A percentile compares a stretch with the other conserved stretches of the same genome.
These are phyloP conservation scores for Naso thynnoides DNA, from an alignment of 2,797 vertebrate species.

Conservation along the genomic window DNA sequence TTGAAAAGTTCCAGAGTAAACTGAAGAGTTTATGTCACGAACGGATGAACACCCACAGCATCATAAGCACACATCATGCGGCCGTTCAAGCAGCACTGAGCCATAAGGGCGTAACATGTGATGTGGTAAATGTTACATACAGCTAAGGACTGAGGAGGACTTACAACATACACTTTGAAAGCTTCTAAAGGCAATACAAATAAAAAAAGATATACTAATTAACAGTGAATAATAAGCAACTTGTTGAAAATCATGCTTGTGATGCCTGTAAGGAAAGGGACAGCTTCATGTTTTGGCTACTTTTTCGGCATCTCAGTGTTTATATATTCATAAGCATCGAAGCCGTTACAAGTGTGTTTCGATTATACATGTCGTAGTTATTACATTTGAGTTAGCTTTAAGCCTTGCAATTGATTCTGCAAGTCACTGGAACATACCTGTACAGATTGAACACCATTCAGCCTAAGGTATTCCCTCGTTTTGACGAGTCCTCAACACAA, in stretches of 20 bases:
- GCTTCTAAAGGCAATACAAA: slow-evolving; percentile 21
- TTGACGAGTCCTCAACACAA: too few relatives aligned
- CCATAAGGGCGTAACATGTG: neutral
- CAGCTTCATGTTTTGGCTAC: neutral
- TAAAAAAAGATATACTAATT: slow-evolving; percentile 18
- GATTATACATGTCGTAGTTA: neutral
- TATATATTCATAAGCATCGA: slow-evolving; percentile 15
- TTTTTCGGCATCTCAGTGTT: slow-evolving; percentile 14
- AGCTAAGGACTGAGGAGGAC: neutral
- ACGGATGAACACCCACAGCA: slow-evolving; percentile 45
- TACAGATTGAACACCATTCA: too few relatives aligned
- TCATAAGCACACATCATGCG: slow-evolving; percentile 4
- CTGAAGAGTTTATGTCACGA: slow-evolving; percentile 46
- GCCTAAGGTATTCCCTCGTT: too few relatives aligned
- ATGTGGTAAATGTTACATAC: neutral
- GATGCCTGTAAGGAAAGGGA: neutral
- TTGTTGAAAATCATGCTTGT: neutral
- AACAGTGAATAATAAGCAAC: slow-evolving; percentile 8
- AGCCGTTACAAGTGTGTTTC: slow-evolving; percentile 6
- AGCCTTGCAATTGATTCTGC: too few relatives aligned
- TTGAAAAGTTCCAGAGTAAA: slow-evolving; percentile 40
- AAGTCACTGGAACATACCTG: too few relatives aligned
- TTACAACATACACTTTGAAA: neutral
- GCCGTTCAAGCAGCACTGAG: slow-evolving; percentile 10
- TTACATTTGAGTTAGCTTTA: too few relatives aligned